Base-by-base conservation (phyloP, 2,888 invertebrate species). In the Glaucopsyche alexis region DNA sequence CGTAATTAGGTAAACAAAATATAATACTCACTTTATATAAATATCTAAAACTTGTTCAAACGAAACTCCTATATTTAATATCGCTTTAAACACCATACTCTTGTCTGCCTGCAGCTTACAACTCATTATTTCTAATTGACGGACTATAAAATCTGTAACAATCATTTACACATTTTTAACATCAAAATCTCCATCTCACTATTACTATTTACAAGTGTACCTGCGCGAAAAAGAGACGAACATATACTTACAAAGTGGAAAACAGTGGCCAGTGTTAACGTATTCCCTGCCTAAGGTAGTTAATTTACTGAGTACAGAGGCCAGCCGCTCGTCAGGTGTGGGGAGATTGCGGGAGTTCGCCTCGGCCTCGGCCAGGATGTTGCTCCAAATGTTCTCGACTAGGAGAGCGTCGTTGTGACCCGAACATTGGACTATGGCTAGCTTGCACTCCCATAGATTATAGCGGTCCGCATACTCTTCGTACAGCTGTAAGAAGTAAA, bases 401-500 rank as follows among this genome's bases (percentile, higher is more conserved):
- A 99, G 92, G 74, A 96, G 93, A 0, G 96, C 95, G 85, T 99
- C 99, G 80, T 96, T 96, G 87, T 98, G 97, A 14, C 98, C 98
- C 7, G 99, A 98, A 85, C 98, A 98, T 81, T 98, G 97, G 69
- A 99, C 95, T 77, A 99, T 98, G 7, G 98, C 97, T 74, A 99
- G 93, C 89, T 99, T 98, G 86, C 98, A 97, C 88, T 99, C 98
- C 95, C 97, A 96, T 64, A 99, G 93, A 79, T 96, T 95, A 86
- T 97, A 97, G 4, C 96, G 96, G 81, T 98, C 98, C 0, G 98
- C 98, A 90, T 97, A 99, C 77, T 98, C 96, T 84, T 97, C 96
- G 84, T 98, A 99, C 49, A 99, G 88, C 95, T 96, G 80, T 8
- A 52, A 77, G 73, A 55, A 9, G 71, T 16, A 65, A 49, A 19